phyloP scores from a whole-genome alignment of 2,797 vertebrate species.

The Schizopygopsis malacanthus region DNA sequence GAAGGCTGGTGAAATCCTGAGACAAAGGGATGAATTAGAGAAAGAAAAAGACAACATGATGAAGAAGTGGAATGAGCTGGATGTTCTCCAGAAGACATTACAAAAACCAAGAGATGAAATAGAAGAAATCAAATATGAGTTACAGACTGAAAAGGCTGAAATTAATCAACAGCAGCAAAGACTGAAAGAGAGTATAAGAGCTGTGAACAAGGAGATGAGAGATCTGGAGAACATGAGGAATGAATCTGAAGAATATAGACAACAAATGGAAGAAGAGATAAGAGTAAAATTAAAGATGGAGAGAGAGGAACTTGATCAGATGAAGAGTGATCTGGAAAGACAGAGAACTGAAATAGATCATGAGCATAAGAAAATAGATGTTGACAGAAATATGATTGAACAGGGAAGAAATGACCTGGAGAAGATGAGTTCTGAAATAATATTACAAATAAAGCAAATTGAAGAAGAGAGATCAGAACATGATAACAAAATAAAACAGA shows the following conservation, averaged over 20 bases:
- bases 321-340: constrained; percentile 7
- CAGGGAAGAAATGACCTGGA: background rate
- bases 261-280: background rate
- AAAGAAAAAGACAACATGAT: constrained; percentile 14
- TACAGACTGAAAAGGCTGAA: constrained; percentile 3
- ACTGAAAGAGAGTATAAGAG: constrained; percentile 20
- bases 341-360: constrained; percentile 25
- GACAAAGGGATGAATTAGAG: constrained; percentile 29
- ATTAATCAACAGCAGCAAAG: background rate
- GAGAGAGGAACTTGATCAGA: constrained; percentile 10
- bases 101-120: constrained; percentile 14
- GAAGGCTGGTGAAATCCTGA: background rate
- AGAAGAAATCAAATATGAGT: background rate
- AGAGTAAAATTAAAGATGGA: constrained; percentile 14
- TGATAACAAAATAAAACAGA: constrained; percentile 24
- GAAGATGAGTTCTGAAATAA: background rate
- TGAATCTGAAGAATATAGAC: background rate
- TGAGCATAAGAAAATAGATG: background rate
- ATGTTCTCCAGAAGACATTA: constrained; percentile 18
- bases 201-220: constrained; percentile 7
- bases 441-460: background rate
- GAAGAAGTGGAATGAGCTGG: constrained; percentile 21
- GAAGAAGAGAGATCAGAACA: constrained; percentile 11
- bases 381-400: background rate
- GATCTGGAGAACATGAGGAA: constrained; percentile 2